Conservation (phyloP, 2,797 vertebrate genomes). For the Threskiornis aethiopicus region DNA sequence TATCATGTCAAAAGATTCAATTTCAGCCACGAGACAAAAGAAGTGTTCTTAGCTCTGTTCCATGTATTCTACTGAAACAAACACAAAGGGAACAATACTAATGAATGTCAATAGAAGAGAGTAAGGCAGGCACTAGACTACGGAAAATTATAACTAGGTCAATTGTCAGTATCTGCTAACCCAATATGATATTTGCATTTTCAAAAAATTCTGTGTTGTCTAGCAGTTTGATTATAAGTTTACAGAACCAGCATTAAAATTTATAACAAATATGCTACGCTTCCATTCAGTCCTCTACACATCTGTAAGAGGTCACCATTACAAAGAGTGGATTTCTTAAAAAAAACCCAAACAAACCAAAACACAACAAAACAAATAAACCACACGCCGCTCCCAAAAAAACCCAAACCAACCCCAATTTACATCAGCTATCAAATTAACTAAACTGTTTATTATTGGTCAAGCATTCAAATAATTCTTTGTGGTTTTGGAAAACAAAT, state of each 20-base stretch:
- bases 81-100: neutral
- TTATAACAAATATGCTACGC: neutral
- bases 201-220: neutral
- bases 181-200: neutral
- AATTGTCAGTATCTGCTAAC: neutral
- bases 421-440: neutral
- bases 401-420: neutral
- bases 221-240: accelerated
- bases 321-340: neutral
- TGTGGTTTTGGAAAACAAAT: neutral
- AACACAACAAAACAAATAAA: neutral
- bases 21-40: neutral
- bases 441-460: neutral
- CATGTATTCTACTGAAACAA: neutral
- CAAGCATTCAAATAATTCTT: neutral
- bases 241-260: neutral
- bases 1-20: accelerated
- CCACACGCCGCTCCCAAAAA: neutral
- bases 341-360: neutral
- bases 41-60: neutral
- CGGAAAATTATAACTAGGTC: neutral
- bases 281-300: neutral
- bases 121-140: neutral
- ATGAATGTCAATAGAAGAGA: neutral
- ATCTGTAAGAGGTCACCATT: neutral